A percentile compares a stretch with the other conserved stretches of the same genome.
phyloP scores from a whole-genome alignment of 2,888 invertebrate genomes.

The Hedychridium roseum region DNA sequence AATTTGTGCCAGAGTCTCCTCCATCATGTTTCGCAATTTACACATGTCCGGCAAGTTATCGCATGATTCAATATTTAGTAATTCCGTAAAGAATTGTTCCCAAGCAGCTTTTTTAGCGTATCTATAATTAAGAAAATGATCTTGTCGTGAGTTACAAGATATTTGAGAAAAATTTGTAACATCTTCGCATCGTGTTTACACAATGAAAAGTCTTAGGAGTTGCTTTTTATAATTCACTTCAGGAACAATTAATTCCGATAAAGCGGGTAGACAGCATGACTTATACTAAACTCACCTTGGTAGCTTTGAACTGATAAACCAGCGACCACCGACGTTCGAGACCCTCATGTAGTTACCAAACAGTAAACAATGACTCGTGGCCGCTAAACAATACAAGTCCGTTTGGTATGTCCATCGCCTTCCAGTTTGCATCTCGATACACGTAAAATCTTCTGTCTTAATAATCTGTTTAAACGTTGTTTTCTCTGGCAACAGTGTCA shows the following conservation, averaged over 20 bases:
- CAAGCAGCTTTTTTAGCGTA: constrained; percentile 78
- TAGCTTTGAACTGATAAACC: constrained; percentile 77
- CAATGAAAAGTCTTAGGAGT: no score
- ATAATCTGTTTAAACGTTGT: constrained; percentile 81
- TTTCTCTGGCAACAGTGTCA: constrained; percentile 80
- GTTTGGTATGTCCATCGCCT: constrained; percentile 95
- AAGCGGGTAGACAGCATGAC: no score
- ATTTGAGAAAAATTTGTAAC: no score
- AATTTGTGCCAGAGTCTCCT: constrained; percentile 53
- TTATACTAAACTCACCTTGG: constrained; percentile 67
- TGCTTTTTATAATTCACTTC: no score
- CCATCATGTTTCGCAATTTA: constrained; percentile 64
- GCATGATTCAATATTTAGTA: constrained; percentile 85
- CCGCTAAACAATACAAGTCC: constrained; percentile 89
- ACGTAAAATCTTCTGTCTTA: constrained; percentile 81
- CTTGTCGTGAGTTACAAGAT: no score
- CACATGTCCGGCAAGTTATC: constrained; percentile 77
- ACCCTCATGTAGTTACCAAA: constrained; percentile 92
- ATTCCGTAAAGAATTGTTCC: constrained; percentile 80
- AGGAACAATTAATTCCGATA: no score
- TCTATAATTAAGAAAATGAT: constrained; percentile 65
- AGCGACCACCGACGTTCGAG: constrained; percentile 70
- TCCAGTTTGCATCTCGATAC: constrained; percentile 90
- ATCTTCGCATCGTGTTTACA: no score
- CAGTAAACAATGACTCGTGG: constrained; percentile 85